Conservation (phyloP, 2,888 invertebrate genomes). For the Fabriciana adippe region DNA sequence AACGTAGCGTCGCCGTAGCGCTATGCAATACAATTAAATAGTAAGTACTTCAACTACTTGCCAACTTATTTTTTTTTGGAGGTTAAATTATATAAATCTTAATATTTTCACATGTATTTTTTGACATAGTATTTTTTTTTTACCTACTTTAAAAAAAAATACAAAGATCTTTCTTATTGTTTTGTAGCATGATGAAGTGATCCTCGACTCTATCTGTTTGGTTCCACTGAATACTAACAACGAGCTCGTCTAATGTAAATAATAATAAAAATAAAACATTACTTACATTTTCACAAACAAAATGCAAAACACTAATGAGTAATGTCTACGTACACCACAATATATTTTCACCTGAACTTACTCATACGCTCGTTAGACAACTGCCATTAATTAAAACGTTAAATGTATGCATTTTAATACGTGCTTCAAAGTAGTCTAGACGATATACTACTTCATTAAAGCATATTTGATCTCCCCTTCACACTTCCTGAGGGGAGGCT, state of each 20-base stretch:
- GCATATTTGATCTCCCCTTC: constrained; percentile 31
- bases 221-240: no score
- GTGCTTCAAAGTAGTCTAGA: constrained; percentile 24
- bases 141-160: no score
- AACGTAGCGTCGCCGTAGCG: background rate
- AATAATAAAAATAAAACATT: no score
- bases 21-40: background rate
- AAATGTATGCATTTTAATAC: constrained; percentile 23
- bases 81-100: no score
- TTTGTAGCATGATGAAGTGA: no score
- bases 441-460: constrained; percentile 30
- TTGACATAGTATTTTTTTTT: no score
- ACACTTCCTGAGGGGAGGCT: constrained; percentile 22
- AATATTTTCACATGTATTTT: no score
- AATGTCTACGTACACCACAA: background rate
- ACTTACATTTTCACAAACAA: background rate
- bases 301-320: background rate
- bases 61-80: no score
- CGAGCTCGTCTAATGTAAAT: no score
- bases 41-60: background rate
- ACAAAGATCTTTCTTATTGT: no score
- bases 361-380: constrained; percentile 15
- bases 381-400: constrained; percentile 27
- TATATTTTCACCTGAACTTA: background rate
- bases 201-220: no score